phyloP scores from a whole-genome alignment of 2,113 vertebrate genomes.

The Lota lota region DNA sequence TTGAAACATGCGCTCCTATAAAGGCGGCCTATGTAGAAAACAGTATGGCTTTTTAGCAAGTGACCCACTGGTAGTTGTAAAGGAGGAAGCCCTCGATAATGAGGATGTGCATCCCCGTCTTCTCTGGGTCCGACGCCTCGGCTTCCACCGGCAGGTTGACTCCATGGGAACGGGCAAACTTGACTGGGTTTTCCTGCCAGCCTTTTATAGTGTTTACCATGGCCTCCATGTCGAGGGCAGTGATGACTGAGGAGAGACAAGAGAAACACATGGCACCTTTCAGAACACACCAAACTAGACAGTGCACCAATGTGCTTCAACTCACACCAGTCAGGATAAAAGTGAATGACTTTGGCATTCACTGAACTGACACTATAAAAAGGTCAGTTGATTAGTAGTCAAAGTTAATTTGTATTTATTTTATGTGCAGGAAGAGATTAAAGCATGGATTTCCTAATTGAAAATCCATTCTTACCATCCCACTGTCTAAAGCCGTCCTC shows the following conservation, averaged over 20 bases:
- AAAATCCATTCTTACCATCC: constrained; percentile 87
- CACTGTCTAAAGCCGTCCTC: constrained; percentile 87
- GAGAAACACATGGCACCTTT: constrained; percentile 36
- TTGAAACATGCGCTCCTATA: constrained; percentile 6
- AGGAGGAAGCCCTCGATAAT: constrained; percentile 95
- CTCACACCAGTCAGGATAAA: constrained; percentile 43
- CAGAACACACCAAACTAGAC: constrained; percentile 28
- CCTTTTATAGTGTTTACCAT: constrained; percentile 77
- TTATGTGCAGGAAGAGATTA: constrained; percentile 71
- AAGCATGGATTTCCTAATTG: constrained; percentile 78
- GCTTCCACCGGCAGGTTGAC: constrained; percentile 60
- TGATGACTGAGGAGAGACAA: constrained; percentile 66
- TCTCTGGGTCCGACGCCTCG: constrained; percentile 51
- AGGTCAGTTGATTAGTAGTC: constrained; percentile 49
- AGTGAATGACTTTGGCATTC: constrained; percentile 54
- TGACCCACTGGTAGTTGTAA: constrained; percentile 83
- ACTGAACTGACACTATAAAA: constrained; percentile 36
- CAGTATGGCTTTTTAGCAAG: too few species aligned
- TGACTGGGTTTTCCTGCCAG: constrained; percentile 79
- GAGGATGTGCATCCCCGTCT: constrained; percentile 80
- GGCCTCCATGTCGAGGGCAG: constrained; percentile 79
- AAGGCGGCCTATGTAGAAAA: neutral
- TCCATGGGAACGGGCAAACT: constrained; percentile 79
- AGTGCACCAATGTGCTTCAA: constrained; percentile 35
- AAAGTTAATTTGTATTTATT: constrained; percentile 10